Conservation (phyloP, 2,888 invertebrate genomes). For the Epinotia brunnichana region DNA sequence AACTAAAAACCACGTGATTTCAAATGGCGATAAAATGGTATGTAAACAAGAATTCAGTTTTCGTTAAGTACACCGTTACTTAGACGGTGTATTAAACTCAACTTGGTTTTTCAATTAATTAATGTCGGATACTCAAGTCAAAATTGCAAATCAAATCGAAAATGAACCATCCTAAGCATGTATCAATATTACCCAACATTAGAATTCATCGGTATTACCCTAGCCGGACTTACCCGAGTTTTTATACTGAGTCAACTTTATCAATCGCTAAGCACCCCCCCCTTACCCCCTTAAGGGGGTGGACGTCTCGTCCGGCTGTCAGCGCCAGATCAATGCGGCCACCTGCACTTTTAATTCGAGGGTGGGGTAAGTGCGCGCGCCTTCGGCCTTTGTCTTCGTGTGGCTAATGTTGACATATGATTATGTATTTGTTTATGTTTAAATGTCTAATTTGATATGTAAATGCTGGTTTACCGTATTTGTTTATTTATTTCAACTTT, state of each 20-base stretch:
- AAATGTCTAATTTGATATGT: not conserved
- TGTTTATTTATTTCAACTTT: too few relatives aligned
- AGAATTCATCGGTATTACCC: not conserved
- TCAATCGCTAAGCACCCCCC: conserved; percentile 42
- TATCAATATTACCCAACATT: not conserved
- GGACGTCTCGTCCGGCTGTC: conserved; percentile 40
- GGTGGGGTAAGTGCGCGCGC: conserved; percentile 37
- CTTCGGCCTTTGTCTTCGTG: conserved; percentile 34
- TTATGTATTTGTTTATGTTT: conserved; percentile 16
- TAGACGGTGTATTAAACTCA: too few relatives aligned
- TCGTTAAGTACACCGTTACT: too few relatives aligned
- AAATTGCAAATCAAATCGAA: not conserved
- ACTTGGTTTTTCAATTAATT: too few relatives aligned
- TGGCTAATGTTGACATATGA: conserved; percentile 15
- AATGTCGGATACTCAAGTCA: too few relatives aligned
- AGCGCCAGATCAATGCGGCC: conserved; percentile 41
- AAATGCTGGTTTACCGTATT: not conserved
- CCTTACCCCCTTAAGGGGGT: conserved; percentile 16
- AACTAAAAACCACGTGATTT: too few relatives aligned
- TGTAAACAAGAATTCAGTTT: too few relatives aligned
- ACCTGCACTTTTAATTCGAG: conserved; percentile 44
- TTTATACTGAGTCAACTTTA: conserved; percentile 36
- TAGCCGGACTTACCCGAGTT: conserved; percentile 14
- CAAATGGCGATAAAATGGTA: too few relatives aligned
- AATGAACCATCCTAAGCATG: not conserved